A percentile compares a stretch with the other conserved stretches of the same genome.
phyloP scores from a whole-genome alignment of 1,140 invertebrate genomes.

The Himalopsyche phryganea region DNA sequence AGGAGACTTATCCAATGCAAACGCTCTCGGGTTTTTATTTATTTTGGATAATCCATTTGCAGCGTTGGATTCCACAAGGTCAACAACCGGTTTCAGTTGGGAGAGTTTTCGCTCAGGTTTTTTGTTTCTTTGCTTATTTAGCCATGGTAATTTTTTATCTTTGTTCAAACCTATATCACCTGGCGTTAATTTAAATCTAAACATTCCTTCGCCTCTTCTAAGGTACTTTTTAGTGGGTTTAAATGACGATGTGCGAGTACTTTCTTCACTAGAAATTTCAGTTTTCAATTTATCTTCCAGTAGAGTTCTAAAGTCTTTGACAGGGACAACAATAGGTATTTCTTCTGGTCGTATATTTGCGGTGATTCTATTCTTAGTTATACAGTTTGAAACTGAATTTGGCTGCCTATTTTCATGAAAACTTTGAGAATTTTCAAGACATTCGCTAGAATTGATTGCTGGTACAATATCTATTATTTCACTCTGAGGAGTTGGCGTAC shows the following conservation, averaged over 20 bases:
- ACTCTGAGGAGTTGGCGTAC: neutral
- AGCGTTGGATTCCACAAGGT: too few species aligned
- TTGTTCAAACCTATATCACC: slow-evolving; percentile 30
- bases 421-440: too few species aligned
- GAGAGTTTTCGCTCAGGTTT: too few species aligned
- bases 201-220: slow-evolving; percentile 49
- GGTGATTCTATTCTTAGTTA: neutral
- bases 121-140: neutral
- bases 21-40: too few species aligned
- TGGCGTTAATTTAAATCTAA: slow-evolving; percentile 37
- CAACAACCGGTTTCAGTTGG: too few species aligned
- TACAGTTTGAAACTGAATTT: too few species aligned
- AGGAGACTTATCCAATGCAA: too few species aligned
- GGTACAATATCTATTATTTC: neutral
- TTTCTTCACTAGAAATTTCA: slow-evolving; percentile 8
- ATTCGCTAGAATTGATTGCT: too few species aligned
- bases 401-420: too few species aligned
- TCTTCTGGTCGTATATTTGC: slow-evolving; percentile 11
- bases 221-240: slow-evolving; percentile 39
- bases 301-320: slow-evolving; percentile 18
- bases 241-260: neutral
- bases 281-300: slow-evolving; percentile 25
- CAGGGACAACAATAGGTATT: slow-evolving; percentile 3
- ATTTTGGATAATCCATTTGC: too few species aligned
- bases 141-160: slow-evolving; percentile 15